These are phyloP conservation scores for Macroteleia sp. DNA, from an alignment of 2,888 invertebrate genomes.

Conservation along the genomic window DNA sequence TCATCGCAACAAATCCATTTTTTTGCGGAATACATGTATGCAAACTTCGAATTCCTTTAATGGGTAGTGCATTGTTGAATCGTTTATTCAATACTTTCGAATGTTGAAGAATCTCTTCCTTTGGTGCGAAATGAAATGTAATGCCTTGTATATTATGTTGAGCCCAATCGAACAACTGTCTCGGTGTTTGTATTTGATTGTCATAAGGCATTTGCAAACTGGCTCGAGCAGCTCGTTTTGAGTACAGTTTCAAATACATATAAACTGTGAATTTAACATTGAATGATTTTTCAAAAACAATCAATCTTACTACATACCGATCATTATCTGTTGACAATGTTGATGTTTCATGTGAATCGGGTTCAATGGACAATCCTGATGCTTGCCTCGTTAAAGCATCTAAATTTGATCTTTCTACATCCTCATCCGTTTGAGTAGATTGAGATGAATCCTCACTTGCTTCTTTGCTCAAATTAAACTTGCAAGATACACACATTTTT, in stretches of 20 bases:
- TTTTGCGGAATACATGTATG: slow-evolving; percentile 25
- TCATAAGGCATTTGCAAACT: no score
- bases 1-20: slow-evolving; percentile 14
- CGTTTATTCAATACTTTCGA: slow-evolving; percentile 19
- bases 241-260: no score
- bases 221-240: no score
- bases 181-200: slow-evolving; percentile 12
- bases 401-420: background rate
- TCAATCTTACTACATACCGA: background rate
- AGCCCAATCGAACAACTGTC: slow-evolving; percentile 39
- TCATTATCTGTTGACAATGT: background rate
- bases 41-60: slow-evolving; percentile 37
- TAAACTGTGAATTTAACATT: background rate
- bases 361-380: slow-evolving; percentile 4
- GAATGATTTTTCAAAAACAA: background rate
- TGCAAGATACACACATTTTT: background rate
- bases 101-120: slow-evolving; percentile 16
- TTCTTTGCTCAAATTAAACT: background rate
- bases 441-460: background rate
- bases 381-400: slow-evolving; percentile 3
- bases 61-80: slow-evolving; percentile 31
- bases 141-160: slow-evolving; percentile 28
- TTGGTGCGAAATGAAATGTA: slow-evolving; percentile 30
- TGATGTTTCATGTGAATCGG: background rate
- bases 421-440: background rate